A percentile compares a stretch with the other conserved stretches of the same genome.
Conservation (phyloP, 2,113 vertebrate genomes). For the Hirundichthys speculiger region DNA sequence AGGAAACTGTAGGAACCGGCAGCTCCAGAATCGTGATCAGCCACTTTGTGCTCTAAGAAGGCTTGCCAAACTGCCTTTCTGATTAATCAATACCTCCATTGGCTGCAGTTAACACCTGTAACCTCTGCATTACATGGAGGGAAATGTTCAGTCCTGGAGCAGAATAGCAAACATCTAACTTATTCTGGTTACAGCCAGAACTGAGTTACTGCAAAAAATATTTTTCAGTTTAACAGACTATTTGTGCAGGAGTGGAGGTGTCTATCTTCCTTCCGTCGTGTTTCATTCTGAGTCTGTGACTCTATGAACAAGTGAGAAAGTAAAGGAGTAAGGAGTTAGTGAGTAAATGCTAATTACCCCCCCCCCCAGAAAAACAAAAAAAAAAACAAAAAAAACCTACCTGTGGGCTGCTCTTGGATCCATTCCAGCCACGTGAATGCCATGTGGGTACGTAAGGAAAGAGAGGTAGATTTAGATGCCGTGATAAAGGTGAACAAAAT, state of each 20-base stretch:
- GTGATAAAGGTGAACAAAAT: constrained; percentile 75
- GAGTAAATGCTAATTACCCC: constrained; percentile 52
- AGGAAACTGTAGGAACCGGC: constrained; percentile 54
- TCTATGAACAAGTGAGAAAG: constrained; percentile 31
- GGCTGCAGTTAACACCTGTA: constrained; percentile 78
- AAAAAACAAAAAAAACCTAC: constrained; percentile 40
- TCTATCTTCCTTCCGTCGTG: constrained; percentile 14
- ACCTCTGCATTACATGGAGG: constrained; percentile 73
- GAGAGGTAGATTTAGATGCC: constrained; percentile 64
- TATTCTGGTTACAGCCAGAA: constrained; percentile 47
- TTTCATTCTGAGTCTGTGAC: constrained; percentile 4
- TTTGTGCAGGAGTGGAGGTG: constrained; percentile 38
- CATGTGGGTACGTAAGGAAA: constrained; percentile 61
- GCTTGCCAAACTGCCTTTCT: constrained; percentile 69
- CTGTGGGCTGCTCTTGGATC: constrained; percentile 68
- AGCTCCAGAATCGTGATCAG: constrained; percentile 80
- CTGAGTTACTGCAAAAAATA: constrained; percentile 60
- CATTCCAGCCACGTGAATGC: constrained; percentile 42
- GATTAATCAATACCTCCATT: constrained; percentile 79
- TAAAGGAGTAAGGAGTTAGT: constrained; percentile 27
- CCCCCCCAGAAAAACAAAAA: constrained; percentile 49
- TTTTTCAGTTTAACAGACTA: constrained; percentile 56
- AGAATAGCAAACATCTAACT: constrained; percentile 74
- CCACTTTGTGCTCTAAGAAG: constrained; percentile 75
- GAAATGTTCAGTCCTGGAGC: constrained; percentile 73